Evolutionary conservation across 2,888 invertebrate genomes (phyloP).

Genomic region (Acrocera orbiculus): DNA sequence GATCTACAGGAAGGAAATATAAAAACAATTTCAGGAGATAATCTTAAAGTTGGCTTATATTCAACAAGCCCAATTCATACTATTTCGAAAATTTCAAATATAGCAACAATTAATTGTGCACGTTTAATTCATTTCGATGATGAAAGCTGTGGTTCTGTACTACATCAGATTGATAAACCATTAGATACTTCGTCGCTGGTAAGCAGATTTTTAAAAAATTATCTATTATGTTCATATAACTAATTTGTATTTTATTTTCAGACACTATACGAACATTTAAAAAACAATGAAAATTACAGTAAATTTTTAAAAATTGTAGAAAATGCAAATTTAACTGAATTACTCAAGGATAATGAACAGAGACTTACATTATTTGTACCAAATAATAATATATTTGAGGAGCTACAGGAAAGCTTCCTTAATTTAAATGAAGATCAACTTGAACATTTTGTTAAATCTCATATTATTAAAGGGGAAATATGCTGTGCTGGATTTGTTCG

Average conservation of each 20-base stretch:
- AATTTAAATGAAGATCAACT: conserved; percentile 18
- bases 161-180: conserved; percentile 46
- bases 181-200: too few species aligned
- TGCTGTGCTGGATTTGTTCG: conserved; percentile 32
- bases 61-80: conserved; percentile 40
- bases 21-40: conserved; percentile 32
- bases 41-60: conserved; percentile 42
- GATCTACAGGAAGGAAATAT: conserved; percentile 38
- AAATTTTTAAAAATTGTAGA: conserved; percentile 26
- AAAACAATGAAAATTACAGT: conserved; percentile 27
- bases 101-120: conserved; percentile 51
- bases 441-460: conserved; percentile 23
- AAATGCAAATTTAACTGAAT: conserved; percentile 24
- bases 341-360: conserved; percentile 21
- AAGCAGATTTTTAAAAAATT: too few species aligned
- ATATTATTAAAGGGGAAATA: conserved; percentile 29
- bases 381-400: conserved; percentile 29
- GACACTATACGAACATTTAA: conserved; percentile 22
- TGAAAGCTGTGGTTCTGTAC: conserved; percentile 46
- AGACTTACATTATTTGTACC: conserved; percentile 28
- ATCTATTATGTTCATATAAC: too few species aligned
- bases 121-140: conserved; percentile 41
- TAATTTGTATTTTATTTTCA: too few species aligned
- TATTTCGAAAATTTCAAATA: conserved; percentile 36
- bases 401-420: conserved; percentile 21